A percentile compares a stretch with the other conserved stretches of the same genome.
These are phyloP conservation scores for Entosphenus tridentatus DNA, from an alignment of 2,113 vertebrate species.

Conservation along the genomic window DNA sequence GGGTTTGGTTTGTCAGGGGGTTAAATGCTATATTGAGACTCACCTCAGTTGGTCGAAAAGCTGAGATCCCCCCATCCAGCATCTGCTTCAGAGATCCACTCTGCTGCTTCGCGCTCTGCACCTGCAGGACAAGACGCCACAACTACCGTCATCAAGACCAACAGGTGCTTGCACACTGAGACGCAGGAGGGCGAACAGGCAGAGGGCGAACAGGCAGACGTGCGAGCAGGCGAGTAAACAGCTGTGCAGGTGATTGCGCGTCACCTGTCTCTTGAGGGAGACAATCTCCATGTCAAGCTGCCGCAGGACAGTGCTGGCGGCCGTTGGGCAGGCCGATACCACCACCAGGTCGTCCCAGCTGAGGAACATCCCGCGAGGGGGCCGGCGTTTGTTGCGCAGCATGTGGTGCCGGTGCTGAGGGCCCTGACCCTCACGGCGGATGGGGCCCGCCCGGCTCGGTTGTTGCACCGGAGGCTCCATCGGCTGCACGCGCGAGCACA, in stretches of 20 bases:
- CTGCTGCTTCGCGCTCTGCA: slow-evolving; percentile 95
- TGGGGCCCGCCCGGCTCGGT: slow-evolving; percentile 56
- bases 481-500: background rate
- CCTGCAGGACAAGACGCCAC: slow-evolving; percentile 34
- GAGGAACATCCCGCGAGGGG: slow-evolving; percentile 94
- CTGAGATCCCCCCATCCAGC: slow-evolving; percentile 70
- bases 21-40: slow-evolving; percentile 6
- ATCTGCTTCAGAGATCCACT: slow-evolving; percentile 91
- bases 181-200: too few species aligned
- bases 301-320: slow-evolving; percentile 72
- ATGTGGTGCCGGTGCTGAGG: slow-evolving; percentile 78
- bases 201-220: too few species aligned
- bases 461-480: background rate
- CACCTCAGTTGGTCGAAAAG: slow-evolving; percentile 76
- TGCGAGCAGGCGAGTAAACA: background rate
- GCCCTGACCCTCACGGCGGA: slow-evolving; percentile 75
- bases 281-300: slow-evolving; percentile 93
- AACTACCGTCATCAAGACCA: too few species aligned
- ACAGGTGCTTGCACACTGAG: too few species aligned
- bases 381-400: slow-evolving; percentile 72
- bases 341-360: slow-evolving; percentile 86
- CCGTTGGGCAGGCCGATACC: slow-evolving; percentile 69
- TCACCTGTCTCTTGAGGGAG: slow-evolving; percentile 91
- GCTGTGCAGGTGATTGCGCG: background rate
- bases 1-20: too few species aligned